Percentiles rank a stretch among this genome's conserved stretches.
These are phyloP conservation scores for Malthinus seriepunctatus DNA, from an alignment of 2,888 invertebrate genomes.

Conservation along the genomic window DNA sequence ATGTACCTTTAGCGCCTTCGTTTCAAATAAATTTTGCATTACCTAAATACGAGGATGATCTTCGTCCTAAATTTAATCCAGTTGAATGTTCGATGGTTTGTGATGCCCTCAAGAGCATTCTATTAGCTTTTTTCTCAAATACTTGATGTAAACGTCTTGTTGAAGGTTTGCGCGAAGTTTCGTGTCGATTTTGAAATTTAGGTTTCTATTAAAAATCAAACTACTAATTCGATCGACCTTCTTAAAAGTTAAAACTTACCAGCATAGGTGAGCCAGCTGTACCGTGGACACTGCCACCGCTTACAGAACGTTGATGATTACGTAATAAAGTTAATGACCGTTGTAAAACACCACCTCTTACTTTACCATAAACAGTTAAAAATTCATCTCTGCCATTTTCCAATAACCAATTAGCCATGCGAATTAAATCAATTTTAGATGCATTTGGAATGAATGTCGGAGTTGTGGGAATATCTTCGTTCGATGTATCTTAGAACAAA, in stretches of 20 bases:
- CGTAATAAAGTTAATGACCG: conserved; percentile 75
- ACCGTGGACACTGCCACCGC: conserved; percentile 73
- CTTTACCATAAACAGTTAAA: conserved; percentile 73
- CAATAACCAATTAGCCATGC: conserved; percentile 85
- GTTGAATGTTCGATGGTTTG: conserved; percentile 83
- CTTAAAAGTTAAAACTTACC: conserved; percentile 41
- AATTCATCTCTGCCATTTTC: conserved; percentile 74
- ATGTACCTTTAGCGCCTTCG: background rate
- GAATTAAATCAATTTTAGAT: conserved; percentile 71
- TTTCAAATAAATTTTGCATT: background rate
- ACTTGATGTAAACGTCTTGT: conserved; percentile 83
- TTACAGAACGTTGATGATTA: conserved; percentile 79
- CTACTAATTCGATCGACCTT: background rate
- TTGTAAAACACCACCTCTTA: conserved; percentile 75
- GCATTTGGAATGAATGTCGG: conserved; percentile 72
- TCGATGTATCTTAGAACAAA: conserved; percentile 34
- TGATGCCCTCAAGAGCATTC: conserved; percentile 80
- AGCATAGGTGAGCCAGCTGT: conserved; percentile 62
- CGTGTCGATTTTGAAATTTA: conserved; percentile 72
- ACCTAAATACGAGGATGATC: conserved; percentile 57
- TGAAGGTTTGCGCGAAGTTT: conserved; percentile 75
- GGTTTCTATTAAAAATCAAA: conserved; percentile 59
- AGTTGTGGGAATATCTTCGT: conserved; percentile 62
- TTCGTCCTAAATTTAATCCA: conserved; percentile 74
- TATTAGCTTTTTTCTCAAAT: conserved; percentile 80